Percentiles rank a stretch among this genome's conserved stretches.
Evolutionary conservation across 2,113 vertebrate genomes (phyloP).

Genomic region (Grus americana): DNA sequence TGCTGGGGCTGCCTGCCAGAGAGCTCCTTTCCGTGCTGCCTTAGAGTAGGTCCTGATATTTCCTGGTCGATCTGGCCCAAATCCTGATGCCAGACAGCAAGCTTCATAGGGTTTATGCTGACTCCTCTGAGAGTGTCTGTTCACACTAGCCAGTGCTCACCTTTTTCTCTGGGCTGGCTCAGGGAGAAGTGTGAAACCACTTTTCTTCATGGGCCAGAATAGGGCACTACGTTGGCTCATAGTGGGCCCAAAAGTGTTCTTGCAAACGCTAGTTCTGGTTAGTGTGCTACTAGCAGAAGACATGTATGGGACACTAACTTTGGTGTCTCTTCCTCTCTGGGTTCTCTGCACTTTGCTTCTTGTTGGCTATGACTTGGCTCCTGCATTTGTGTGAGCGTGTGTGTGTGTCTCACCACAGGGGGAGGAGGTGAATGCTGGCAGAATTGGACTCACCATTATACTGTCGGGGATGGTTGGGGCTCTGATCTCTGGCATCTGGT

Average conservation of each 20-base stretch:
- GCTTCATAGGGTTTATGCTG: neutral
- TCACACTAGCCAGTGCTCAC: neutral
- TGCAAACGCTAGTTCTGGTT: neutral
- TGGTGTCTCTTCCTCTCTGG: neutral
- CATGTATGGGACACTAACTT: neutral
- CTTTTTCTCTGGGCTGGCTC: neutral
- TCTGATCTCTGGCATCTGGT: conserved; percentile 91
- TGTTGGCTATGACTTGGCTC: neutral
- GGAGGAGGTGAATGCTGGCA: conserved; percentile 93
- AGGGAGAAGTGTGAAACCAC: neutral
- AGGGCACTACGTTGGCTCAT: neutral
- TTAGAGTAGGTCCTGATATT: neutral
- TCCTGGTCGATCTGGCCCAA: neutral
- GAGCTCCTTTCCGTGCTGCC: neutral
- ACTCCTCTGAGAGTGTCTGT: neutral
- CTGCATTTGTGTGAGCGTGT: conserved; percentile 13
- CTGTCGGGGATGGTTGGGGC: conserved; percentile 90
- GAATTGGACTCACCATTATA: conserved; percentile 93
- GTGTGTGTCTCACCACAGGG: conserved; percentile 77
- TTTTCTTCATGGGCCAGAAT: neutral
- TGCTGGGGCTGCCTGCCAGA: neutral
- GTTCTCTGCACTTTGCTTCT: neutral
- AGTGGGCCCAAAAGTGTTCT: neutral
- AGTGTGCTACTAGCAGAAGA: neutral
- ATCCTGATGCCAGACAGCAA: neutral